phyloP scores from a whole-genome alignment of 1,140 invertebrate species.

The Cydia pomonella region DNA sequence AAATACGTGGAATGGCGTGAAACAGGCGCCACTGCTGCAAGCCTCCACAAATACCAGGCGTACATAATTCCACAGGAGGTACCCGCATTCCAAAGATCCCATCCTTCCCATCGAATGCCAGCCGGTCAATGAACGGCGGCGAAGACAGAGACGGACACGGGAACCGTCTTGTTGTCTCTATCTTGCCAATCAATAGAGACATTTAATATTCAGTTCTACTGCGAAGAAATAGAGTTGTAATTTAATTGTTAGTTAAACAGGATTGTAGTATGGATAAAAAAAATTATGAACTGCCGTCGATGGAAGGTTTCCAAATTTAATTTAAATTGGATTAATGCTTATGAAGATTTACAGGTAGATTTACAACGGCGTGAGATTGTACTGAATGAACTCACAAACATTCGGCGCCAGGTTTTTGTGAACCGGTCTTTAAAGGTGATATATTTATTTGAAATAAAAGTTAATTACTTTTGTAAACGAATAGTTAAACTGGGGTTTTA shows the following conservation, averaged over 20 bases:
- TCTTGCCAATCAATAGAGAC: conserved; percentile 29
- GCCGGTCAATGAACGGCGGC: conserved; percentile 58
- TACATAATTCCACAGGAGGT: conserved; percentile 47
- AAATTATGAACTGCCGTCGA: not conserved
- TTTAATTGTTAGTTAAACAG: conserved; percentile 3
- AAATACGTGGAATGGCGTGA: conserved; percentile 13
- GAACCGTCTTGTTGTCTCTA: conserved; percentile 48
- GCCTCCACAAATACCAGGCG: conserved; percentile 68
- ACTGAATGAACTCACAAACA: not conserved
- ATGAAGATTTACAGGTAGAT: conserved; percentile 9
- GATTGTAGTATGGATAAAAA: not conserved
- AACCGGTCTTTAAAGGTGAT: not conserved
- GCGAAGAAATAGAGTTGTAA: conserved; percentile 35
- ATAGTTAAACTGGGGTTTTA: no score
- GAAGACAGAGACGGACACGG: conserved; percentile 58
- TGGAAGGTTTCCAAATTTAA: conserved; percentile 12
- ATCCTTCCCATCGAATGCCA: conserved; percentile 54
- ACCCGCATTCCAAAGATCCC: conserved; percentile 60
- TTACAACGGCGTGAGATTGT: not conserved
- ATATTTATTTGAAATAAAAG: not conserved
- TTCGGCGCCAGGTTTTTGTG: not conserved
- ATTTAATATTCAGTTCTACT: not conserved
- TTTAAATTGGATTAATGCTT: not conserved
- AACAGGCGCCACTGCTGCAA: conserved; percentile 52
- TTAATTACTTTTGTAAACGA: conserved; percentile 7